Evolutionary conservation across 2,888 invertebrate species (phyloP).

Genomic region (Hyposoter didymator): DNA sequence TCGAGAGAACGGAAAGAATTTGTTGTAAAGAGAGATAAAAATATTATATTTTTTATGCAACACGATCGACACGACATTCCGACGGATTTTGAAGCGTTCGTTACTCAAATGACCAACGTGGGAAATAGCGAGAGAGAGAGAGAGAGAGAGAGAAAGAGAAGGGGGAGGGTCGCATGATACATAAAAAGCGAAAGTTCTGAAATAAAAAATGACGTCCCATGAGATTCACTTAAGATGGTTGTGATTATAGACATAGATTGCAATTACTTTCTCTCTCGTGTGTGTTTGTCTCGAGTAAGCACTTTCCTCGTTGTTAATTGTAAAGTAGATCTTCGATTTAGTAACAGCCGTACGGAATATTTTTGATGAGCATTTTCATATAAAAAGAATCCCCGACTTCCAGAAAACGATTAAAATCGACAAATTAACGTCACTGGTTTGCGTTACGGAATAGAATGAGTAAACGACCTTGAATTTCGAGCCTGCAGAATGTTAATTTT

Average conservation of each 20-base stretch:
- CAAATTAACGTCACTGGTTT: no score
- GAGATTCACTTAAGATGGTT: conserved; percentile 69
- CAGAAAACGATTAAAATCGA: no score
- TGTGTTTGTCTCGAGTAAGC: conserved; percentile 36
- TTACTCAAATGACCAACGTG: no score
- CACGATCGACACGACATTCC: conserved; percentile 44
- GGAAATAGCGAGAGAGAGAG: conserved; percentile 25
- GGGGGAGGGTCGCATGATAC: not conserved
- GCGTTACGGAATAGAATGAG: no score
- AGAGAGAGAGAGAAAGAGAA: conserved; percentile 29
- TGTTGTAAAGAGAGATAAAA: not conserved
- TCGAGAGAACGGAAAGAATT: not conserved
- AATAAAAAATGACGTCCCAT: conserved; percentile 40
- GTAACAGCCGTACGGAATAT: not conserved
- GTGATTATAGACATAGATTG: conserved; percentile 70
- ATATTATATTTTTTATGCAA: not conserved
- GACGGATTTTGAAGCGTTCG: no score
- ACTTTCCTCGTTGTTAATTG: conserved; percentile 34
- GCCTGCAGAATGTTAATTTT: no score
- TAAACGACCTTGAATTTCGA: no score
- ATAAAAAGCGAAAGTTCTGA: conserved; percentile 26
- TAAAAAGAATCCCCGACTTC: not conserved
- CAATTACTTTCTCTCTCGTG: conserved; percentile 55
- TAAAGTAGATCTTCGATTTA: conserved; percentile 11
- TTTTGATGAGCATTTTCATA: not conserved